Evolutionary conservation across 2,113 vertebrate genomes (phyloP).

Genomic region (Indicator indicator): DNA sequence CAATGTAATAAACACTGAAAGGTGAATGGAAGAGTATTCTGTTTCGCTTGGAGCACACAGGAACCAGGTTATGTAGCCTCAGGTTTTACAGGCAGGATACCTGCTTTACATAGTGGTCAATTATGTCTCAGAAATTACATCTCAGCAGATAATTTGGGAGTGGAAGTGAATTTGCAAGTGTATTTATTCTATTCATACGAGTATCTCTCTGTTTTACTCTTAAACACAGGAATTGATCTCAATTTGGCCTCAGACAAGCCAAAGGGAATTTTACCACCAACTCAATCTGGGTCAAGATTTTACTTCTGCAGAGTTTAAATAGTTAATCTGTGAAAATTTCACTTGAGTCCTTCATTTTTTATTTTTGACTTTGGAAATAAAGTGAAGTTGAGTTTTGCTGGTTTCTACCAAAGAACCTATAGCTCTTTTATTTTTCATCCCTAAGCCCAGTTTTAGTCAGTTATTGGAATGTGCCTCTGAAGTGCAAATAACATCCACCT

Average conservation of each 20-base stretch:
- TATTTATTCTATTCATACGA: background rate
- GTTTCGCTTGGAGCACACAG: background rate
- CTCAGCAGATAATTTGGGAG: background rate
- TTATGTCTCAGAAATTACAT: background rate
- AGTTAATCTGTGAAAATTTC: background rate
- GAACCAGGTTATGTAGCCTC: background rate
- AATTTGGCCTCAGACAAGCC: background rate
- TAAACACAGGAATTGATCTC: background rate
- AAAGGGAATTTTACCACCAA: background rate
- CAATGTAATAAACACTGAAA: background rate
- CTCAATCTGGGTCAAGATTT: background rate
- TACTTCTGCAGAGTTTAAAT: background rate
- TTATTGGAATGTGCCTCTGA: conserved; percentile 5
- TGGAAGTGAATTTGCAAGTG: background rate
- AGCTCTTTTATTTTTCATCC: background rate
- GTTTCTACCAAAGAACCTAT: background rate
- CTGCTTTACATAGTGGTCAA: background rate
- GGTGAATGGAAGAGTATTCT: conserved; percentile 1
- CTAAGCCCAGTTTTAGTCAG: background rate
- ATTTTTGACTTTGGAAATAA: background rate
- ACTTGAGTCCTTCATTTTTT: background rate
- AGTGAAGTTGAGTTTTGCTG: background rate
- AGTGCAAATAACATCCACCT: background rate
- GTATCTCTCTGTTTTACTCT: background rate
- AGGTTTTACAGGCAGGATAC: background rate